Evolutionary conservation across 2,113 vertebrate genomes (phyloP).

Genomic region (Thalassarche chlororhynchos): DNA sequence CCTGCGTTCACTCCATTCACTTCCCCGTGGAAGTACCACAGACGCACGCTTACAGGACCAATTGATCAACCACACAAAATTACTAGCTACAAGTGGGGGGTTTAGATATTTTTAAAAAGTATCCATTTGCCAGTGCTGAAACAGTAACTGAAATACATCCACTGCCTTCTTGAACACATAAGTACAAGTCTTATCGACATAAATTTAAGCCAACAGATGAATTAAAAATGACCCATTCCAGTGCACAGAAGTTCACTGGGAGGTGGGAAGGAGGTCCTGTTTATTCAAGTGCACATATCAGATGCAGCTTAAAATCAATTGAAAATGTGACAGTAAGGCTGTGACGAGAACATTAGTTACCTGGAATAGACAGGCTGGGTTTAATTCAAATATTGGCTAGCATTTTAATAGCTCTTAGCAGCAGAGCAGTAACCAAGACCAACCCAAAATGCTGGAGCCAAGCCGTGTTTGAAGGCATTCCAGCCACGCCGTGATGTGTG

Average conservation of each 20-base stretch:
- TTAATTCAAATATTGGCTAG: background rate
- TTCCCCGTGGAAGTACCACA: background rate
- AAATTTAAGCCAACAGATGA: background rate
- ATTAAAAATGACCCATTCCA: background rate
- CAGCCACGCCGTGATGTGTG: background rate
- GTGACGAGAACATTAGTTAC: background rate
- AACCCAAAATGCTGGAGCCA: background rate
- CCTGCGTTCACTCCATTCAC: accelerated
- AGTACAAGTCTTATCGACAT: background rate
- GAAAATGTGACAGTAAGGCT: background rate
- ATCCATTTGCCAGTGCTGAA: background rate
- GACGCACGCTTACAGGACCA: accelerated
- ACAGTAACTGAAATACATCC: background rate
- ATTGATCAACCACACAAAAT: background rate
- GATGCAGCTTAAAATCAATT: background rate
- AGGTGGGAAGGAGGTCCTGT: background rate
- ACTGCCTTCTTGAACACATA: background rate
- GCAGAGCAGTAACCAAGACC: background rate
- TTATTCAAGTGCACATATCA: background rate
- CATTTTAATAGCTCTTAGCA: background rate
- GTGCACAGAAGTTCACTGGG: background rate
- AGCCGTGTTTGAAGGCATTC: background rate
- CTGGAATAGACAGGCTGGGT: background rate
- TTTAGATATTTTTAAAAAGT: background rate
- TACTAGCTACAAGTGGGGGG: background rate